Conservation (phyloP, 1,140 invertebrate genomes). For the Drosophila sp. region DNA sequence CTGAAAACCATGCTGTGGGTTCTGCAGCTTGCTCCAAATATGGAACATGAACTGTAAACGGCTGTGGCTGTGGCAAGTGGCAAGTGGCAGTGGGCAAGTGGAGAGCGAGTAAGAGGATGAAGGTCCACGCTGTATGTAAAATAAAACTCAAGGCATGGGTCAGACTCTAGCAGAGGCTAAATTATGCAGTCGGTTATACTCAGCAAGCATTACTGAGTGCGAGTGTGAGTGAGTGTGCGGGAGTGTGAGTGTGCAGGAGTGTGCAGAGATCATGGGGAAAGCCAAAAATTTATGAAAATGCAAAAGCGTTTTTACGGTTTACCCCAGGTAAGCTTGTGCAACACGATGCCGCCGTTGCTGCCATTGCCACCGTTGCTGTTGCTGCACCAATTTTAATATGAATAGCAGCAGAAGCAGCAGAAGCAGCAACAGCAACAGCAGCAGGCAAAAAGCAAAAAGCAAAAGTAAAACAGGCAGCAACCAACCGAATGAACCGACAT, state of each 20-base stretch:
- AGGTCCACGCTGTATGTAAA: constrained; percentile 38
- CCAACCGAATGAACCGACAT: constrained; percentile 17
- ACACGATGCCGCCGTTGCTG: constrained; percentile 18
- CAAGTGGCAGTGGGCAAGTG: constrained; percentile 20
- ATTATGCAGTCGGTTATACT: constrained; percentile 68
- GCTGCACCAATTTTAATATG: constrained; percentile 70
- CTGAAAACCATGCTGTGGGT: constrained; percentile 3
- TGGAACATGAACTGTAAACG: constrained; percentile 40
- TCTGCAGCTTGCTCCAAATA: constrained; percentile 34
- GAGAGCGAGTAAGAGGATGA: neutral
- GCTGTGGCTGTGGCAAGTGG: constrained; percentile 27
- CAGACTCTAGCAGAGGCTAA: constrained; percentile 46
- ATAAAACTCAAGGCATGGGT: constrained; percentile 59
- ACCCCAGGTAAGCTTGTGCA: constrained; percentile 71
- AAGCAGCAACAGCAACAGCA: constrained; percentile 4
- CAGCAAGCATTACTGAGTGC: constrained; percentile 3
- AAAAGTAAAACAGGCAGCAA: constrained; percentile 65
- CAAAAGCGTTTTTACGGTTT: constrained; percentile 81
- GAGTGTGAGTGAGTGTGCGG: constrained; percentile 11
- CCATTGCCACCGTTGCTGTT: constrained; percentile 1
- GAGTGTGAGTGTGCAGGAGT: neutral
- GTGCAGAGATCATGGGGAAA: constrained; percentile 35
- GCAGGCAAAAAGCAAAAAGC: constrained; percentile 59
- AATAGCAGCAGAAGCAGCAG: constrained; percentile 52
- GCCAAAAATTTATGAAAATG: constrained; percentile 81